Percentiles rank a stretch among this genome's conserved stretches.
Evolutionary conservation across 1,140 invertebrate genomes (phyloP).

Genomic region (Myzus persicae): DNA sequence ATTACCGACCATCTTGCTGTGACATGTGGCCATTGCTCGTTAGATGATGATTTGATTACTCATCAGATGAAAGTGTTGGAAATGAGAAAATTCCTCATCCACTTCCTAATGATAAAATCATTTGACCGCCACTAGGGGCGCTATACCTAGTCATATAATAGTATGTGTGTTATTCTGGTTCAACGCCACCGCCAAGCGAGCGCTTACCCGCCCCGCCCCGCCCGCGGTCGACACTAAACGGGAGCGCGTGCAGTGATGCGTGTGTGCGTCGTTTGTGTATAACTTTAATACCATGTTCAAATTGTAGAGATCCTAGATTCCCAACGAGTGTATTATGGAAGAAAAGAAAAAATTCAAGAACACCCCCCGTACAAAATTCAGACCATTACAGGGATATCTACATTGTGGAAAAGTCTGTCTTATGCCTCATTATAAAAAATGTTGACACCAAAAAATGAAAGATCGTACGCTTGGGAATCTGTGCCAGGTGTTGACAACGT

Average conservation of each 20-base stretch:
- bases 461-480: too few relatives aligned
- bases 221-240: not conserved
- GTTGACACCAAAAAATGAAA: too few relatives aligned
- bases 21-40: not conserved
- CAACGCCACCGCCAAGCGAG: too few relatives aligned
- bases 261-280: not conserved
- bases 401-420: too few relatives aligned
- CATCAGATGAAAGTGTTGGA: not conserved
- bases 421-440: too few relatives aligned
- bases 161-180: not conserved
- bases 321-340: too few relatives aligned
- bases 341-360: too few relatives aligned
- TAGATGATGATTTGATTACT: not conserved
- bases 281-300: not conserved
- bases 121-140: not conserved
- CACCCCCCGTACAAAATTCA: too few relatives aligned
- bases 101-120: not conserved
- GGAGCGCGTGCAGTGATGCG: not conserved
- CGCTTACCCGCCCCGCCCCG: not conserved
- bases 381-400: too few relatives aligned
- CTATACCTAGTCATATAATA: not conserved
- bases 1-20: not conserved
- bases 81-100: not conserved
- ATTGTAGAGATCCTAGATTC: not conserved
- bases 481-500: too few relatives aligned